Base-by-base conservation (phyloP, 1,140 invertebrate species). In the Acromyrmex heyeri region DNA sequence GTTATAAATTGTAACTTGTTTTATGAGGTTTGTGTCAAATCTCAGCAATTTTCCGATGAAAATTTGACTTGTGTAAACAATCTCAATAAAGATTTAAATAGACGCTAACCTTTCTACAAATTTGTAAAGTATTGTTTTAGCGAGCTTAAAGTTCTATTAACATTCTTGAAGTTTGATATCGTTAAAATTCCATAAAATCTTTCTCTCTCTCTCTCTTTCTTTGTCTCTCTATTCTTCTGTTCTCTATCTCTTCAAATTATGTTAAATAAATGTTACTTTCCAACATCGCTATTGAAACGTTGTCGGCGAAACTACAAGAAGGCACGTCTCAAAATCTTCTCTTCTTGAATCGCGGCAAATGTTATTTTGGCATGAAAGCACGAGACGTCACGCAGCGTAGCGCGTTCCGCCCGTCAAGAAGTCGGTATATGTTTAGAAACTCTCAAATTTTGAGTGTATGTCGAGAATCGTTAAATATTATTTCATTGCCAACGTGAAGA, bases 1-100 rank as follows among this genome's bases (percentile, higher is more conserved):
- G 12, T 61, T 81, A 30, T 21, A 73, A 81, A 82, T 70, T 34
- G 38, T 18, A 62, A 61, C 55, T 83, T 61, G n/a, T 61, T 75
- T 24, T 55, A n/a, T 7, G 10, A 83, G 24, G 7, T 70, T 38
- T n/a, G 18, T 61, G 50, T 50, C 38, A 72, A 73, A 59, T 57
- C 44, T 18, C 24, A 12, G 6, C 38, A 18, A 18, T 61, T 61
- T 44, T 21, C 21, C 48, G 18, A 48, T 50, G 14, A 83, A 44
- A 44, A 44, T 44, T 44, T 44, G 8, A 48, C n/a, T 53, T 59
- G 16, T 59, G 16, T 34, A 72, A n/a, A 18, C 3, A 1, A 44
- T 48, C 44, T 48, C 24, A 18, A 30, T 5, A n/a, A 48, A 48
- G 16, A 83, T 61, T 44, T 21, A 18, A 16, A 83, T 34, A 7